A percentile compares a stretch with the other conserved stretches of the same genome.
These are phyloP conservation scores for Pseudomyrmex cubaensis DNA, from an alignment of 1,140 invertebrate genomes.

Conservation along the genomic window DNA sequence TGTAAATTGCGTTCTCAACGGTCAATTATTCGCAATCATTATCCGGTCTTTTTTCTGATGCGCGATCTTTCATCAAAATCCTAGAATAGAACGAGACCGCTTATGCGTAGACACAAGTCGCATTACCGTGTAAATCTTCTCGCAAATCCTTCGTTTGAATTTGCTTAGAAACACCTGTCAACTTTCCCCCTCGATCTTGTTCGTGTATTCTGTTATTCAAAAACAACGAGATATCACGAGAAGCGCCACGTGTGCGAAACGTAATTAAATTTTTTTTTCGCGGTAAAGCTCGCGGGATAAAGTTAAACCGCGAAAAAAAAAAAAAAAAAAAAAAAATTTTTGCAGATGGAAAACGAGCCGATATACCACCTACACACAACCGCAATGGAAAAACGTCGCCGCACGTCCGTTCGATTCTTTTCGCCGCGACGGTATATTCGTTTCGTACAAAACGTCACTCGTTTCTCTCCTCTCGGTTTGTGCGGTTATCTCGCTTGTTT, in stretches of 20 bases:
- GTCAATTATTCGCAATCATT: conserved; percentile 65
- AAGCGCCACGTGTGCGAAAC: neutral
- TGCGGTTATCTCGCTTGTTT: conserved; percentile 7
- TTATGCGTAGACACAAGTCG: no score
- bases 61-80: conserved; percentile 55
- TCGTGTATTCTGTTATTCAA: neutral
- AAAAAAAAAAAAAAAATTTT: conserved; percentile 14
- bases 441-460: conserved; percentile 55
- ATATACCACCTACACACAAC: conserved; percentile 37
- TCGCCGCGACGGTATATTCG: conserved; percentile 30
- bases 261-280: neutral
- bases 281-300: neutral
- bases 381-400: conserved; percentile 41
- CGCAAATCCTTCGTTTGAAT: neutral
- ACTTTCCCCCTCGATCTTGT: neutral
- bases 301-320: neutral
- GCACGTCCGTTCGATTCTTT: conserved; percentile 61
- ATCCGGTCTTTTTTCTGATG: conserved; percentile 15
- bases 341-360: no score
- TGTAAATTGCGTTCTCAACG: conserved; percentile 70
- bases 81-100: conserved; percentile 16
- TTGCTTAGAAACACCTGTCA: neutral
- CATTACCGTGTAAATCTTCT: neutral
- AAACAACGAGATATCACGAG: neutral
- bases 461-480: conserved; percentile 29